Percentiles rank a stretch among this genome's conserved stretches.
Evolutionary conservation across 1,140 invertebrate species (phyloP).

Genomic region (Sitobion miscanthi): DNA sequence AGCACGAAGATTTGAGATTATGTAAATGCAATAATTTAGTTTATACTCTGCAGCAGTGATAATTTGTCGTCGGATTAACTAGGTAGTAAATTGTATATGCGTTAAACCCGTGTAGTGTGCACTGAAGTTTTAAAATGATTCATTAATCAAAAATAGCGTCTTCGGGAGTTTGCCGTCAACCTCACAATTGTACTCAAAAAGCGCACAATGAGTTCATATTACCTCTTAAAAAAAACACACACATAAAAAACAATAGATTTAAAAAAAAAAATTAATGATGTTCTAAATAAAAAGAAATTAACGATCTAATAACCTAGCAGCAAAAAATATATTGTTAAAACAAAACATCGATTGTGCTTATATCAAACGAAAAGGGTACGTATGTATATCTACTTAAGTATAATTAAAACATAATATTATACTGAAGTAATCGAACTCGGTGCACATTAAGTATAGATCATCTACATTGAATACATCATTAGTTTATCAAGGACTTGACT

Average conservation of each 20-base stretch:
- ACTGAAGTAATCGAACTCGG: background rate
- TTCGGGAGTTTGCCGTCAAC: background rate
- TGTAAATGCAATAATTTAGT: background rate
- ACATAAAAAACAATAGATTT: background rate
- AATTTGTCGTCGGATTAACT: background rate
- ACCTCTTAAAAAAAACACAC: background rate
- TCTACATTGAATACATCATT: conserved; percentile 5
- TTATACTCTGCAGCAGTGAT: background rate
- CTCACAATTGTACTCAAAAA: background rate
- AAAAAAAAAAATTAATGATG: background rate
- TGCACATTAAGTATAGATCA: background rate
- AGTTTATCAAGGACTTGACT: conserved; percentile 24
- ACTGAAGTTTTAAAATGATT: background rate
- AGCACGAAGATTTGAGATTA: background rate
- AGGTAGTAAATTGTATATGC: background rate
- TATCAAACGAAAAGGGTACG: background rate
- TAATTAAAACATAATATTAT: background rate
- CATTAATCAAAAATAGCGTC: background rate
- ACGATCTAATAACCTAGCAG: background rate
- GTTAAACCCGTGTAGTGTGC: background rate
- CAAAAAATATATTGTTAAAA: background rate
- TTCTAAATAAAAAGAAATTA: background rate
- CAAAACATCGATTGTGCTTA: background rate
- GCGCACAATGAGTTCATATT: background rate
- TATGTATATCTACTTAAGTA: background rate